phyloP scores from a whole-genome alignment of 2,888 invertebrate species.

The Fragum whitleyi region DNA sequence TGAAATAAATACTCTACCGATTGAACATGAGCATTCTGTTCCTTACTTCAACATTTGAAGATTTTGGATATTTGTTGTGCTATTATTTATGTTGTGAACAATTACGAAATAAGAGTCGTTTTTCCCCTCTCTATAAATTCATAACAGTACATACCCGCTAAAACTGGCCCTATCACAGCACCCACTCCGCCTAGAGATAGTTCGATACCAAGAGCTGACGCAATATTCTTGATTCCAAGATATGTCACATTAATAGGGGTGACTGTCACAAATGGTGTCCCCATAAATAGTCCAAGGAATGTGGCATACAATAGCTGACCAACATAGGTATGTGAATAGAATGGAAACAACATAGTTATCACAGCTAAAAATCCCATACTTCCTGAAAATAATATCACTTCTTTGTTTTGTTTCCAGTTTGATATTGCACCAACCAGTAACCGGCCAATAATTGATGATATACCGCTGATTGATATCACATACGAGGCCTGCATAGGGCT shows the following conservation, averaged over 20 bases:
- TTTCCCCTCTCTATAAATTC: too few relatives aligned
- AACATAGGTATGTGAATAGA: slow-evolving; percentile 15
- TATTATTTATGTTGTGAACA: too few relatives aligned
- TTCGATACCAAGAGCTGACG: slow-evolving; percentile 46
- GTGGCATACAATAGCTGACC: slow-evolving; percentile 48
- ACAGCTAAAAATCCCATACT: slow-evolving; percentile 30
- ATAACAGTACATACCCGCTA: slow-evolving; percentile 37
- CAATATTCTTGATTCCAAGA: slow-evolving; percentile 40
- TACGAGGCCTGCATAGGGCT: slow-evolving; percentile 48
- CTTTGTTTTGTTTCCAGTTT: slow-evolving; percentile 30
- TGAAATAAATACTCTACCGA: too few relatives aligned
- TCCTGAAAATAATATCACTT: slow-evolving; percentile 38
- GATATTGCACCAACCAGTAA: slow-evolving; percentile 36
- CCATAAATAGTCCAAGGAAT: slow-evolving; percentile 42
- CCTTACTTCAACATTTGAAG: too few relatives aligned
- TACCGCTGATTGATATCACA: slow-evolving; percentile 44
- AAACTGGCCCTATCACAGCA: slow-evolving; percentile 44
- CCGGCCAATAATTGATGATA: slow-evolving; percentile 43
- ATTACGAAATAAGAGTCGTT: too few relatives aligned
- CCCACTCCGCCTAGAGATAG: slow-evolving; percentile 47
- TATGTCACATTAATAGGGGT: slow-evolving; percentile 43
- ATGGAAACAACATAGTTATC: slow-evolving; percentile 37
- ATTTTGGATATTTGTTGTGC: too few relatives aligned
- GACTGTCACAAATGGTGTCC: slow-evolving; percentile 40
- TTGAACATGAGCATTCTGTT: too few relatives aligned